These are phyloP conservation scores for Rhineura floridana DNA, from an alignment of 2,113 vertebrate genomes.

Conservation along the genomic window DNA sequence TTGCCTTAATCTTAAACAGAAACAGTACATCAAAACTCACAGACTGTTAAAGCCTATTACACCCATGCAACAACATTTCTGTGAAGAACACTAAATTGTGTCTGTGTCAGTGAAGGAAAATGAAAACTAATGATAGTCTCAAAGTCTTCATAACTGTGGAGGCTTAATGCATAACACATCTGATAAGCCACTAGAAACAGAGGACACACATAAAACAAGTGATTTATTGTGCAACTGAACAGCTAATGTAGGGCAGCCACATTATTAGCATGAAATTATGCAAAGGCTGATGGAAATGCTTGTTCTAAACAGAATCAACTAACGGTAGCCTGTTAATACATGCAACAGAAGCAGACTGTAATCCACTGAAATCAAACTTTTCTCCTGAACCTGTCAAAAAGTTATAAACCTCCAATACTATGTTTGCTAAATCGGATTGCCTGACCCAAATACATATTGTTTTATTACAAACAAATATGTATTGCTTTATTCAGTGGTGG, in stretches of 20 bases:
- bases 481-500: no score
- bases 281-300: slow-evolving; percentile 24
- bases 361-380: background rate
- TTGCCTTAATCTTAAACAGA: slow-evolving; percentile 39
- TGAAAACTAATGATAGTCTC: slow-evolving; percentile 53
- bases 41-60: slow-evolving; percentile 39
- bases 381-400: slow-evolving; percentile 14
- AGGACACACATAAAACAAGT: slow-evolving; percentile 42
- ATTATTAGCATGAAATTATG: slow-evolving; percentile 45
- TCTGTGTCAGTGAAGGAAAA: slow-evolving; percentile 31
- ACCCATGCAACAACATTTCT: slow-evolving; percentile 31
- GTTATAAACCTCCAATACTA: background rate
- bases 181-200: slow-evolving; percentile 43
- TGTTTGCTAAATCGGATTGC: background rate
- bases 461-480: no score
- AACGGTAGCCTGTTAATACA: background rate
- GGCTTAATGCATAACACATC: slow-evolving; percentile 45
- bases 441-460: background rate
- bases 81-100: slow-evolving; percentile 19
- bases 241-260: slow-evolving; percentile 31
- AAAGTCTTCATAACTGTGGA: slow-evolving; percentile 55
- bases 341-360: background rate
- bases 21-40: slow-evolving; percentile 48
- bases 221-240: slow-evolving; percentile 41
- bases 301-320: slow-evolving; percentile 22